These are phyloP conservation scores for Ormyrus nitidulus DNA, from an alignment of 2,888 invertebrate species.

Conservation along the genomic window DNA sequence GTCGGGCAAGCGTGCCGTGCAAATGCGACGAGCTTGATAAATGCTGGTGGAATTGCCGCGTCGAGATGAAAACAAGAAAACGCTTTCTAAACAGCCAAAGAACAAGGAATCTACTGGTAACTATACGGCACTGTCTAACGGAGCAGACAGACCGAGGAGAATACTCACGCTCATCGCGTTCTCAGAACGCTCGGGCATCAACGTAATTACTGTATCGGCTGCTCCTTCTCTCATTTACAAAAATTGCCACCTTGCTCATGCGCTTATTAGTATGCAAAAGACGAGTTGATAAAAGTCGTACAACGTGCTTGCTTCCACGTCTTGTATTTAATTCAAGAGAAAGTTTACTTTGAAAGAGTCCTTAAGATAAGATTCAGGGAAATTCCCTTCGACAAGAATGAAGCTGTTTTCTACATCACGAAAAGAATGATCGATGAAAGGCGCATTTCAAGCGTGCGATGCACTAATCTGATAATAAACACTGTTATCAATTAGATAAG, in stretches of 20 bases:
- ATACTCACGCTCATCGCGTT: conserved; percentile 53
- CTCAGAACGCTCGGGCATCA: conserved; percentile 44
- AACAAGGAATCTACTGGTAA: conserved; percentile 3
- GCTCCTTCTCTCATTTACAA: conserved; percentile 21
- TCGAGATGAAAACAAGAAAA: conserved; percentile 7
- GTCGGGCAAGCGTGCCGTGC: too few relatives aligned
- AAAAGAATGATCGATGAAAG: too few relatives aligned
- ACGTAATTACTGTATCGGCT: conserved; percentile 45
- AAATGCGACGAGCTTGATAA: too few relatives aligned
- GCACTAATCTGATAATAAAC: too few relatives aligned
- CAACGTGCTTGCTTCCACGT: background rate
- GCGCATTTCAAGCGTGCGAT: too few relatives aligned
- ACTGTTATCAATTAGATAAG: too few relatives aligned
- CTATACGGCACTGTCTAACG: conserved; percentile 45
- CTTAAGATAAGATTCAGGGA: conserved; percentile 14
- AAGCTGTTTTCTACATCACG: background rate
- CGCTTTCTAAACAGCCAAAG: conserved; percentile 26
- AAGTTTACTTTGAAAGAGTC: conserved; percentile 8
- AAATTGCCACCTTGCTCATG: background rate
- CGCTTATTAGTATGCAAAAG: too few relatives aligned
- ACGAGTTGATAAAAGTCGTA: too few relatives aligned
- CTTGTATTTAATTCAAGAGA: background rate
- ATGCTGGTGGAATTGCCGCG: too few relatives aligned
- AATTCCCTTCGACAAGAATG: background rate
- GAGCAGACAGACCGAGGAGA: conserved; percentile 15